Evolutionary conservation across 2,113 vertebrate species (phyloP).

Genomic region (Petaurus breviceps): DNA sequence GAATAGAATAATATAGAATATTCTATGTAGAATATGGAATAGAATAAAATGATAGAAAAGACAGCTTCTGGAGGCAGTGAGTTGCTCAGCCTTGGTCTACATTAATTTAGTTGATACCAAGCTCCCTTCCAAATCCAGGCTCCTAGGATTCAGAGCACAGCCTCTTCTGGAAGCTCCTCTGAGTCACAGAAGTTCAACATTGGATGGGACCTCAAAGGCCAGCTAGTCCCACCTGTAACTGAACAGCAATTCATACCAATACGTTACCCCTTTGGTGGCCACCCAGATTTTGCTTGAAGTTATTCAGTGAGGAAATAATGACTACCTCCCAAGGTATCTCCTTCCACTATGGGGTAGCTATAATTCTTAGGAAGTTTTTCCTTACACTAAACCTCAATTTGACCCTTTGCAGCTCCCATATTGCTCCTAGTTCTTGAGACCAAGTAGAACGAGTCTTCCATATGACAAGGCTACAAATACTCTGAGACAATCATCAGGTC

Average conservation of each 20-base stretch:
- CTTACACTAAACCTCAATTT: background rate
- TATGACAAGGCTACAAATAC: background rate
- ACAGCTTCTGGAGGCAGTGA: no score
- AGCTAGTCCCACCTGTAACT: background rate
- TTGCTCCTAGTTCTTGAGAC: background rate
- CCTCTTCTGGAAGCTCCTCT: no score
- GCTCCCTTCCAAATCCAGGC: background rate
- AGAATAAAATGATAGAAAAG: no score
- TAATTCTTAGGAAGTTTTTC: background rate
- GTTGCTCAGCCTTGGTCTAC: background rate
- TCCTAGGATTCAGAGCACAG: background rate
- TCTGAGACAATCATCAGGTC: background rate
- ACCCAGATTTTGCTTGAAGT: background rate
- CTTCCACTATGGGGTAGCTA: background rate
- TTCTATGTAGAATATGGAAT: no score
- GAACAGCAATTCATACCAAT: background rate
- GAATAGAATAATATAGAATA: no score
- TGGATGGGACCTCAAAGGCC: background rate
- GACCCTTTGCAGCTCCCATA: background rate
- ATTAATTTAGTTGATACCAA: background rate
- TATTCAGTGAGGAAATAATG: background rate
- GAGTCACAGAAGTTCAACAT: background rate
- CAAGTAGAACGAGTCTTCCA: background rate
- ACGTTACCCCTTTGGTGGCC: no score
- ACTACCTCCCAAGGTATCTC: background rate